These are phyloP conservation scores for Serilophus lunatus DNA, from an alignment of 2,113 vertebrate genomes.

Conservation along the genomic window DNA sequence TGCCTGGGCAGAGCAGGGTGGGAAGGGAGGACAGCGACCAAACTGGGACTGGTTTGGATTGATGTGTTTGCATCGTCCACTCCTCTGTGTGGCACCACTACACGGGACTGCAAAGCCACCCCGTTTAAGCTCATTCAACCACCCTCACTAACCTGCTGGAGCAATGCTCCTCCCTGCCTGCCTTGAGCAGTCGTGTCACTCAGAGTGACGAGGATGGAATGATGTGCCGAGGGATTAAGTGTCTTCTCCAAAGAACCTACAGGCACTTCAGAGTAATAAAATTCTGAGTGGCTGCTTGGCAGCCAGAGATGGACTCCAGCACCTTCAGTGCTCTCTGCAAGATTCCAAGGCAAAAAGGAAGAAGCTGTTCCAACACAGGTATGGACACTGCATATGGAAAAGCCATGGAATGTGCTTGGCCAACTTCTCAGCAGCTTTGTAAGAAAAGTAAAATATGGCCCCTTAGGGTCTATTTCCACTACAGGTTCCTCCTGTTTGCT, in stretches of 20 bases:
- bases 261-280: neutral
- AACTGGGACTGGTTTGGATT: neutral
- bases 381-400: neutral
- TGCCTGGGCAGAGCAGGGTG: neutral
- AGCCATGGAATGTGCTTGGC: neutral
- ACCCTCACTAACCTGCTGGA: neutral
- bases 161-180: neutral
- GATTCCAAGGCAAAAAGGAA: neutral
- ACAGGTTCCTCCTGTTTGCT: neutral
- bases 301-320: neutral
- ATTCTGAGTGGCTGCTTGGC: neutral
- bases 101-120: neutral
- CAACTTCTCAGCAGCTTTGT: conserved; percentile 3
- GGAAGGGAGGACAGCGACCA: neutral
- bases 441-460: neutral
- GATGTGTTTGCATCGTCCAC: accelerated
- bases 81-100: neutral
- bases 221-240: neutral
- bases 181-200: neutral
- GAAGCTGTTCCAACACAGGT: neutral
- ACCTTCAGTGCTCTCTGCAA: neutral
- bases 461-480: neutral
- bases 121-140: too few species aligned
- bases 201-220: neutral
- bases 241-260: neutral